Base-by-base conservation (phyloP, 53 echinoderm and acorn worm genomes). In the Glandiceps talaboti region DNA sequence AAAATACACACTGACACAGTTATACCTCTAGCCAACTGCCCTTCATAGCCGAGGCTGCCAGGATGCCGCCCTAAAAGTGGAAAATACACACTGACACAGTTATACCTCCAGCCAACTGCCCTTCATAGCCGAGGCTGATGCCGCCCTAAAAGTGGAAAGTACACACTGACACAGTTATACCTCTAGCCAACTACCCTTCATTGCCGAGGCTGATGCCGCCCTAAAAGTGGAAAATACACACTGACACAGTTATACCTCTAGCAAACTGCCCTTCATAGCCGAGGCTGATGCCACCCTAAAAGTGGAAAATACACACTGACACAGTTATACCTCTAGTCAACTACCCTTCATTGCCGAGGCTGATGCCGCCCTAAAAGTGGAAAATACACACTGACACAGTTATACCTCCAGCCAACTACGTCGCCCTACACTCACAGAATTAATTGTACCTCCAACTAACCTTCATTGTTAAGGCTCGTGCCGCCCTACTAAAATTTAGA, bases 181-280 rank as follows among this genome's bases (percentile, higher is more conserved):
- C 81, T 97, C 99, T 76, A 97, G 84, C 0, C 92, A 84, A 30
- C 87, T 89, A 1, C 99, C 99, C 79, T 97, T 93, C 27, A 97
- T 76, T n/a, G 93, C 99, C 14, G 82, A 80, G 33, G 90, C 86
- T 0, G 99, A 97, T 12, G 93, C 91, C 32, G 91, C 89, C 29
- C 93, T 96, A 80, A 45, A 45, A 45, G 6, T 20, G 20, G 20
- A 20, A 45, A 45, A 45, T 12, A 45, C 64, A 12, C n/a, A n/a
- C n/a, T n/a, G n/a, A n/a, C n/a, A n/a, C n/a, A n/a, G n/a, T n/a
- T n/a, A n/a, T n/a, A 93, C 87, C 80, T 96, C 96, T 75, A 96
- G 84, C 0, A 96, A 84, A 30, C 87, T 89, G 14, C 96, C 96
- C 78, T 96, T 92, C 26, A 96, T 76, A 27, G 92, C 96, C 25